Evolutionary conservation across 2,113 vertebrate genomes (phyloP), one percentile per base, ranked within the genome.

Genomic region (Chloebia gouldiae): DNA sequence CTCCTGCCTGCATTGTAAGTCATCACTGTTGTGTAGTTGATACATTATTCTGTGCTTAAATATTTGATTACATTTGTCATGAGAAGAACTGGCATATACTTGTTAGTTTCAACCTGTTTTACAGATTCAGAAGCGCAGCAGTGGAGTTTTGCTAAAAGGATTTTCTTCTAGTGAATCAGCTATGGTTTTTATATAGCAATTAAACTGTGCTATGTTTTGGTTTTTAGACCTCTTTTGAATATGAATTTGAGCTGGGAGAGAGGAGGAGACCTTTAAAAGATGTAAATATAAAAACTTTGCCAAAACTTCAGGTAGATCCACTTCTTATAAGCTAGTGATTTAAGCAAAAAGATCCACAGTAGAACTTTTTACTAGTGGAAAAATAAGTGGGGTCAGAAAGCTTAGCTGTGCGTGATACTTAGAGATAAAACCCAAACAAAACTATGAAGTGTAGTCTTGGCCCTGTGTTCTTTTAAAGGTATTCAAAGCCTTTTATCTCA

Each of bases 401-500:
- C 16, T 83, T 57, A 49, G 20, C 30, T 42, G 33, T 56, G 31
- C 64, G 25, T 68, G 75, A 15, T 82, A 54, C 44, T 85, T 82
- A 42, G 9, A 45, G 24, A 70, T 76, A 72, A 79, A 81, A 81
- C 7, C 15, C 40, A 60, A 86, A 73, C 19, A 81, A 65, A 75
- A 27, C 49, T 21, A 39, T 0, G 2, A 92, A 92, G 23, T 51
- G 21, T 50, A 47, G 30, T 80, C 72, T 85, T 80, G 39, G 66
- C 63, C 22, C 24, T 61, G 57, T 2, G 5, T 47, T 87, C 39
- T 84, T 76, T 42, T 73, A 39, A 76, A 92, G 64, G 66, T 70
- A 47, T 88, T 80, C 53, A 63, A 27, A 91, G 50, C 63, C 42
- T 96, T 93, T 96, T 89, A 76, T 92, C 73, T 91, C 61, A 61